These are phyloP conservation scores for Willowsia nigromaculata DNA, from an alignment of 2,888 invertebrate genomes.

Conservation along the genomic window DNA sequence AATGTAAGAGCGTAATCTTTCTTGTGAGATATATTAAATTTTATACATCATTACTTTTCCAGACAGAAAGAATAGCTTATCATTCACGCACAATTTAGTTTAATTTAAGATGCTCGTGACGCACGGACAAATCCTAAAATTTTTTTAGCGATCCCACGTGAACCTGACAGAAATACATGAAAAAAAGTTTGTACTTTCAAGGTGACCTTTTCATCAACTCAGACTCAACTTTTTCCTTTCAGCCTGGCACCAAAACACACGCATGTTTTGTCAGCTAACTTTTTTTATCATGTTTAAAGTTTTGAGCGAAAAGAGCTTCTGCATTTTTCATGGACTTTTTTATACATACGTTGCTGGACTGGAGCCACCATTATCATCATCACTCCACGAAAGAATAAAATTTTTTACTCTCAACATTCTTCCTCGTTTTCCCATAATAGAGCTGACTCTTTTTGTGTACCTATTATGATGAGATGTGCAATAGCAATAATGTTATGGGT, in stretches of 20 bases:
- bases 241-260: background rate
- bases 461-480: background rate
- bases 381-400: no score
- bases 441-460: background rate
- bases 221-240: background rate
- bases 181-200: conserved; percentile 7
- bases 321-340: background rate
- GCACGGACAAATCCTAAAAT: background rate
- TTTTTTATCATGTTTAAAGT: background rate
- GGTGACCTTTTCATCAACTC: conserved; percentile 38
- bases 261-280: background rate
- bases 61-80: no score
- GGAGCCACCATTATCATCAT: conserved; percentile 28
- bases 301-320: background rate
- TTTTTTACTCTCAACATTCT: conserved; percentile 16
- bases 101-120: background rate
- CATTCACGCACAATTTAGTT: no score
- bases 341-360: conserved; percentile 13
- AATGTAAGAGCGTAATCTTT: background rate
- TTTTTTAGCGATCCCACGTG: conserved; percentile 24
- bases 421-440: conserved; percentile 35
- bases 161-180: background rate
- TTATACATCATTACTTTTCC: background rate
- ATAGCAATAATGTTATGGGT: background rate
- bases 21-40: background rate